A percentile compares a stretch with the other conserved stretches of the same genome.
These are phyloP conservation scores for Callaeas wilsoni DNA, from an alignment of 2,113 vertebrate genomes.

Conservation along the genomic window DNA sequence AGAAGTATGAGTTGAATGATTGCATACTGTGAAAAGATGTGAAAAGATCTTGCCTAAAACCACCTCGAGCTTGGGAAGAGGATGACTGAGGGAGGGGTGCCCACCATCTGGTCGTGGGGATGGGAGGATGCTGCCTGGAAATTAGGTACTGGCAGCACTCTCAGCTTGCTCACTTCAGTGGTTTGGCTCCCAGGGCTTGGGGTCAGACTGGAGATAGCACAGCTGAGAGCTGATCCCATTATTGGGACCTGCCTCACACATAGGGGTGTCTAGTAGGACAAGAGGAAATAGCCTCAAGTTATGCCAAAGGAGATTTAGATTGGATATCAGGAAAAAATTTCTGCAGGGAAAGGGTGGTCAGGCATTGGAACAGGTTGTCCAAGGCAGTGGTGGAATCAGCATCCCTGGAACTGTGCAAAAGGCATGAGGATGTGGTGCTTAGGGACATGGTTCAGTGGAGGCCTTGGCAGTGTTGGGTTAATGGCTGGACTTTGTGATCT, in stretches of 20 bases:
- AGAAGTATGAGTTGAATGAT: neutral
- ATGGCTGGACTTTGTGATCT: neutral
- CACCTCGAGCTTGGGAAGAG: neutral
- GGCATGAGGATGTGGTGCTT: neutral
- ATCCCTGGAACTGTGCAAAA: neutral
- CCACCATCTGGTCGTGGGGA: fast-evolving
- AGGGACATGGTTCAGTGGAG: neutral
- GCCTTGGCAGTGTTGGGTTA: neutral
- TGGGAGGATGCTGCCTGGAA: neutral
- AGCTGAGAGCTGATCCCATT: neutral
- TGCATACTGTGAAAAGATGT: neutral
- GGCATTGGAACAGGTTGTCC: neutral
- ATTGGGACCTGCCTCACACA: neutral
- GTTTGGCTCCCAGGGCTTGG: neutral
- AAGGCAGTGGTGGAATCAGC: neutral
- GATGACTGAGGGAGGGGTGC: neutral
- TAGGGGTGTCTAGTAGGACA: neutral
- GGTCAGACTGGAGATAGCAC: neutral
- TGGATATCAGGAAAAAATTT: neutral
- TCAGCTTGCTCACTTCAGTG: neutral
- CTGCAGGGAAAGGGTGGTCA: neutral
- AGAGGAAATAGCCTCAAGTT: neutral
- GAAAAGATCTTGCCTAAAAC: neutral
- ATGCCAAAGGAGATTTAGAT: neutral
- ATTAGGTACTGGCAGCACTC: neutral